Evolutionary conservation across 2,113 vertebrate genomes (phyloP).

Genomic region (Guaruba guarouba): DNA sequence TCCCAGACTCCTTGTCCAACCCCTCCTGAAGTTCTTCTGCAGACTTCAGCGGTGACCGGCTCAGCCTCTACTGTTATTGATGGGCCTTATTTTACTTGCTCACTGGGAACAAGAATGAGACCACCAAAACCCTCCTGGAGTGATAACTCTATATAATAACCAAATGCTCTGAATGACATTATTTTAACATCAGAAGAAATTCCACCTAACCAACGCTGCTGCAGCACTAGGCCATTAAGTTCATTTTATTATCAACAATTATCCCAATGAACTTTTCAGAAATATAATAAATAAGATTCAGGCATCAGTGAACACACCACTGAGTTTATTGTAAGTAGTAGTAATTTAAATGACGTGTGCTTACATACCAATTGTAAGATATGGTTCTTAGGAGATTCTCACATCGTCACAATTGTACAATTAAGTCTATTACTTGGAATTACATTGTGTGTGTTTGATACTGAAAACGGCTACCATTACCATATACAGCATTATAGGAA

Average conservation of each 20-base stretch:
- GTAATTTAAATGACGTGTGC: conserved; percentile 14
- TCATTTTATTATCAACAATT: background rate
- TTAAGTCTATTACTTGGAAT: conserved; percentile 12
- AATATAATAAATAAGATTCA: conserved; percentile 62
- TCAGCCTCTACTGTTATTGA: background rate
- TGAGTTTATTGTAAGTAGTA: conserved; percentile 64
- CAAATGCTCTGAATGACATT: background rate
- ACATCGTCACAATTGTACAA: conserved; percentile 57
- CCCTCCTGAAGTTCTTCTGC: background rate
- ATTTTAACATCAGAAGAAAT: background rate
- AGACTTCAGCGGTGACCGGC: background rate
- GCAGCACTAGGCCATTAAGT: background rate
- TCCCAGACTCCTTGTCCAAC: background rate
- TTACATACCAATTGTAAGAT: conserved; percentile 51
- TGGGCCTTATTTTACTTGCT: background rate
- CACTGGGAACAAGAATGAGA: background rate
- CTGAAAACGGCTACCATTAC: conserved; percentile 40
- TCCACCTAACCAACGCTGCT: background rate
- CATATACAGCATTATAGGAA: conserved; percentile 49
- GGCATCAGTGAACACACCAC: conserved; percentile 61
- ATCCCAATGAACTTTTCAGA: background rate
- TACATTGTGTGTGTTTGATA: conserved; percentile 49
- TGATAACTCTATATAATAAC: background rate
- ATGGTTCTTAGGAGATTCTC: conserved; percentile 25
- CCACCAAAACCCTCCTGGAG: background rate